Evolutionary conservation across 2,113 vertebrate species (phyloP).

Genomic region (Gambusia holbrooki): DNA sequence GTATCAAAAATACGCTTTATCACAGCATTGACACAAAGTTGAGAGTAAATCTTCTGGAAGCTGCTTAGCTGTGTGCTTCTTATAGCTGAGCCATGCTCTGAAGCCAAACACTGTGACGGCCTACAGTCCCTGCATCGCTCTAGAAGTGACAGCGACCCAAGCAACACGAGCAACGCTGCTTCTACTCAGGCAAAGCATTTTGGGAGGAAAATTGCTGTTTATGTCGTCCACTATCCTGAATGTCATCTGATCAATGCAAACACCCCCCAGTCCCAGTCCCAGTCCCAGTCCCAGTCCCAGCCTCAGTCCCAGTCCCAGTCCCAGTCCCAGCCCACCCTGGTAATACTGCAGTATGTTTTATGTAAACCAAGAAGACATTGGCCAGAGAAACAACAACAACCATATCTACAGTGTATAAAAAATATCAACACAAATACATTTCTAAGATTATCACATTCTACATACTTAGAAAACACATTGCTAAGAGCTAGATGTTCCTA

Average conservation of each 20-base stretch:
- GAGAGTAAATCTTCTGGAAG: no score
- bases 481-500: conserved; percentile 46
- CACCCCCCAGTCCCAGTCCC: background rate
- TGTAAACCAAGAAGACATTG: conserved; percentile 56
- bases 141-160: background rate
- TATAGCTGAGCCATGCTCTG: background rate
- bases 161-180: background rate
- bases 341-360: conserved; percentile 27
- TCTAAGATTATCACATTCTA: conserved; percentile 66
- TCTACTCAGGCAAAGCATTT: conserved; percentile 48
- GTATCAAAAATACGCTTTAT: no score
- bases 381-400: conserved; percentile 56
- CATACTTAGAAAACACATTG: conserved; percentile 59
- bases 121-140: conserved; percentile 2
- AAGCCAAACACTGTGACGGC: conserved; percentile 38
- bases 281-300: background rate
- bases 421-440: conserved; percentile 64
- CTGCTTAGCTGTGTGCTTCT: background rate
- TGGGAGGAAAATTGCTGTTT: conserved; percentile 15
- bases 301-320: background rate
- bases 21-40: no score
- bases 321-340: background rate
- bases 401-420: conserved; percentile 64
- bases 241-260: conserved; percentile 55
- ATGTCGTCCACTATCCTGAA: background rate